These are phyloP conservation scores for Solea senegalensis DNA, from an alignment of 2,113 vertebrate genomes.

Conservation along the genomic window DNA sequence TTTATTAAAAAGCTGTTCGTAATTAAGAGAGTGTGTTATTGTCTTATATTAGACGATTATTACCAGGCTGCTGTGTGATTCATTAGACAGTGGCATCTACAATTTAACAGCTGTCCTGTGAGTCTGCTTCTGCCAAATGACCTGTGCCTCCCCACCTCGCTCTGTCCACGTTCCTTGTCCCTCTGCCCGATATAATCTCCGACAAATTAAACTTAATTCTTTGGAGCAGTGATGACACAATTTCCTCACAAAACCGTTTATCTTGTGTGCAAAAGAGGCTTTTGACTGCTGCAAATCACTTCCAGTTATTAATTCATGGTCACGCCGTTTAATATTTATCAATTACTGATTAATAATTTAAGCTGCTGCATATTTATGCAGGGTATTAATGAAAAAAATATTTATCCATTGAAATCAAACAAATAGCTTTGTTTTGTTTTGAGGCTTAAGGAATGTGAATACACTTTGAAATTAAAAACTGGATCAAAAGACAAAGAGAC, in stretches of 20 bases:
- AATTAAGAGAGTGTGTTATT: constrained; percentile 65
- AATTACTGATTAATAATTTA: constrained; percentile 48
- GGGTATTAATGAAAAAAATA: constrained; percentile 2
- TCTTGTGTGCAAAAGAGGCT: constrained; percentile 27
- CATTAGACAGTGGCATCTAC: constrained; percentile 20
- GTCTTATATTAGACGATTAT: constrained; percentile 62
- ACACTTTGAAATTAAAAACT: too few species aligned
- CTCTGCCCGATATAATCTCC: constrained; percentile 37
- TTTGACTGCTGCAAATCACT: constrained; percentile 35
- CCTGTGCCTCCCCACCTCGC: constrained; percentile 22
- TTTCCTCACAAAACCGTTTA: constrained; percentile 47
- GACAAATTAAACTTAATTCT: constrained; percentile 45
- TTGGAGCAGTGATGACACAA: constrained; percentile 39
- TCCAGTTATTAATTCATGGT: constrained; percentile 34
- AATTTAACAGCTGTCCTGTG: constrained; percentile 28
- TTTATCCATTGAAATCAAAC: constrained; percentile 7
- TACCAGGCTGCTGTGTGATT: constrained; percentile 30
- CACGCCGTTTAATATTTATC: constrained; percentile 30
- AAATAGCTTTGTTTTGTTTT: constrained; percentile 6
- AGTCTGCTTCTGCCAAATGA: constrained; percentile 22
- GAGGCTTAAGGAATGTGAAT: neutral
- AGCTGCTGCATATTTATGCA: constrained; percentile 4
- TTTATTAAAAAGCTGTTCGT: constrained; percentile 70
- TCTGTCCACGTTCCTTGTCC: constrained; percentile 40
- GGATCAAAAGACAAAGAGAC: too few species aligned